phyloP scores from a whole-genome alignment of 1,140 invertebrate species.

The Drosophila jambulina region DNA sequence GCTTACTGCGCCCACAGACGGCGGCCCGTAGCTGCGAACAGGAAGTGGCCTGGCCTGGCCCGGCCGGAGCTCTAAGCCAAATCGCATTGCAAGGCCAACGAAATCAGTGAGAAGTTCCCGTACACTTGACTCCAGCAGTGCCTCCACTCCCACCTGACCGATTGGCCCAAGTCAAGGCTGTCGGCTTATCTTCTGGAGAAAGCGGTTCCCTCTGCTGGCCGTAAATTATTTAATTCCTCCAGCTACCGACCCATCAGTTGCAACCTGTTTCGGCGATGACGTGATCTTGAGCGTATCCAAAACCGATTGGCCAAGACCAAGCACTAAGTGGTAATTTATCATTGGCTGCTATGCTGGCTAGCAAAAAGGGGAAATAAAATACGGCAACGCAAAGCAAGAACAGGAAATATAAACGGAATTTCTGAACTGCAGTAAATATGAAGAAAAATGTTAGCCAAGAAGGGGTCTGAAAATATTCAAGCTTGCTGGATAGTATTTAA shows the following conservation, averaged over 20 bases:
- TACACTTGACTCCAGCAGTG: background rate
- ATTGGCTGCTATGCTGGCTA: conserved; percentile 60
- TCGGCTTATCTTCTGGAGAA: conserved; percentile 37
- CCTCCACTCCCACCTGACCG: conserved; percentile 49
- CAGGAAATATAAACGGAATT: conserved; percentile 75
- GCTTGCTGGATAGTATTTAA: no score
- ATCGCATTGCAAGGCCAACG: conserved; percentile 43
- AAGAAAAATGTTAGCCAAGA: conserved; percentile 26
- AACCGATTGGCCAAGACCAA: conserved; percentile 26
- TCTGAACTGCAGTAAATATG: conserved; percentile 7
- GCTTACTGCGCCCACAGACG: conserved; percentile 61
- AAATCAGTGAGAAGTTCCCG: conserved; percentile 1
- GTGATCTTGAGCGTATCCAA: conserved; percentile 54
- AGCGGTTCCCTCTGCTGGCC: conserved; percentile 29
- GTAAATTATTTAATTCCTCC: conserved; percentile 32
- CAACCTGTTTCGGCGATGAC: conserved; percentile 60
- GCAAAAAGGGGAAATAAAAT: background rate
- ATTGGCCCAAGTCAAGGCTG: conserved; percentile 68
- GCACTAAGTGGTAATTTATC: conserved; percentile 70
- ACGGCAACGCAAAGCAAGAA: conserved; percentile 15
- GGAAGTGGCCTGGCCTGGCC: conserved; percentile 56
- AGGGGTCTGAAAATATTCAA: background rate
- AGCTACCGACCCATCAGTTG: conserved; percentile 30
- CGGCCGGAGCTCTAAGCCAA: conserved; percentile 29
- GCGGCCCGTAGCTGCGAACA: conserved; percentile 25